A percentile compares a stretch with the other conserved stretches of the same genome.
These are phyloP conservation scores for Tetheella fluctuosa DNA, from an alignment of 2,888 invertebrate genomes.

Conservation along the genomic window DNA sequence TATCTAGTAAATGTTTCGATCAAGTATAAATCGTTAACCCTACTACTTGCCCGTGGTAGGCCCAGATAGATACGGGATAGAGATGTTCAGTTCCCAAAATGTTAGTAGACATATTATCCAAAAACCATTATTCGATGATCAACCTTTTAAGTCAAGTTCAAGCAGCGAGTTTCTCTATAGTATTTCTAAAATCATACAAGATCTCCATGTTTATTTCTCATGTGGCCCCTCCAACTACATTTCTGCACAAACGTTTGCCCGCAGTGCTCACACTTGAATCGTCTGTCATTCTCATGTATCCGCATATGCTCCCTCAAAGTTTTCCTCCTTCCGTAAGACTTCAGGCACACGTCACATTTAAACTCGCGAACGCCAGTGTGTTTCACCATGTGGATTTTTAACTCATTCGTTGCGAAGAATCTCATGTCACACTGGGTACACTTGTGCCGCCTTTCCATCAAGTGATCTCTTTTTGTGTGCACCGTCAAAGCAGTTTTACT, in stretches of 20 bases:
- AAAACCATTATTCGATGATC: too few relatives aligned
- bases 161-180: too few relatives aligned
- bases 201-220: constrained; percentile 42
- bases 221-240: constrained; percentile 45
- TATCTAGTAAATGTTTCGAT: too few relatives aligned
- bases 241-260: constrained; percentile 48
- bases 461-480: constrained; percentile 61
- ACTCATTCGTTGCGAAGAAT: constrained; percentile 51
- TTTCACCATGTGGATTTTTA: constrained; percentile 50
- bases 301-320: constrained; percentile 53
- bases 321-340: constrained; percentile 48
- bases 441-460: constrained; percentile 58
- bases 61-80: too few relatives aligned
- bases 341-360: constrained; percentile 51
- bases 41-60: too few relatives aligned
- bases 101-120: too few relatives aligned
- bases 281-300: constrained; percentile 47
- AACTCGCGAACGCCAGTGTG: constrained; percentile 49
- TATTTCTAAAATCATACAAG: constrained; percentile 18
- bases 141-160: too few relatives aligned
- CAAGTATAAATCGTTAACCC: too few relatives aligned
- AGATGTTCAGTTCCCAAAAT: too few relatives aligned
- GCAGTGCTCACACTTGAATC: constrained; percentile 47
- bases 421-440: constrained; percentile 58
- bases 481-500: constrained; percentile 49